Conservation (phyloP, 2,113 vertebrate genomes). For the Asarcornis scutulata region DNA sequence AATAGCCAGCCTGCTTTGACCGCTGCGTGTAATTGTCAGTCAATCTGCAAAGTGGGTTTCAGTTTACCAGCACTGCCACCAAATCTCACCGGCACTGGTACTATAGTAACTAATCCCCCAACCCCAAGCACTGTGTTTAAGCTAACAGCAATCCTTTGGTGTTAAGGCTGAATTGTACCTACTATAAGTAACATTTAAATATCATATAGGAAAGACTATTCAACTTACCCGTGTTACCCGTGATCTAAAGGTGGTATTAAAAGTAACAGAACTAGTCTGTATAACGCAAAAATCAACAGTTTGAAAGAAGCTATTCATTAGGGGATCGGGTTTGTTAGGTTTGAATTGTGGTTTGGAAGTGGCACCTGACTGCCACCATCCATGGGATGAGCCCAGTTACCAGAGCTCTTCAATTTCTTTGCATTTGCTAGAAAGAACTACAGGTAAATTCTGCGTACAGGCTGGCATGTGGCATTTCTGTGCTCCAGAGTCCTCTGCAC, state of each 20-base stretch:
- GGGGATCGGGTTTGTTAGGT: background rate
- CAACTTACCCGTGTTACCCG: no score
- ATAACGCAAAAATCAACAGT: background rate
- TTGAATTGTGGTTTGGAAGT: background rate
- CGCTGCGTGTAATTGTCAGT: background rate
- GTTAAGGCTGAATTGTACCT: background rate
- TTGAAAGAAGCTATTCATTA: background rate
- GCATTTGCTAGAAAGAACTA: background rate
- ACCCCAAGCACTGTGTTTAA: background rate
- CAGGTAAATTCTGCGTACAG: background rate
- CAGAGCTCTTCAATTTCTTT: background rate
- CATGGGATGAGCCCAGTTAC: background rate
- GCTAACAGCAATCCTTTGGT: background rate
- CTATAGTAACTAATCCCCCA: background rate
- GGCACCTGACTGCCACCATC: background rate
- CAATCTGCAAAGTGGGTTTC: background rate
- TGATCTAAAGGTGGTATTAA: background rate
- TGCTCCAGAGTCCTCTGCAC: background rate
- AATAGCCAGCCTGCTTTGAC: background rate
- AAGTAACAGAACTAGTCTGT: background rate
- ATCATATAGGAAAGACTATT: background rate
- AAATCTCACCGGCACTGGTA: background rate
- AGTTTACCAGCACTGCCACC: background rate
- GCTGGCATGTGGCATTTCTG: background rate
- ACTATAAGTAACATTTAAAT: background rate